phyloP scores from a whole-genome alignment of 2,113 vertebrate genomes.

The Panurus biarmicus region DNA sequence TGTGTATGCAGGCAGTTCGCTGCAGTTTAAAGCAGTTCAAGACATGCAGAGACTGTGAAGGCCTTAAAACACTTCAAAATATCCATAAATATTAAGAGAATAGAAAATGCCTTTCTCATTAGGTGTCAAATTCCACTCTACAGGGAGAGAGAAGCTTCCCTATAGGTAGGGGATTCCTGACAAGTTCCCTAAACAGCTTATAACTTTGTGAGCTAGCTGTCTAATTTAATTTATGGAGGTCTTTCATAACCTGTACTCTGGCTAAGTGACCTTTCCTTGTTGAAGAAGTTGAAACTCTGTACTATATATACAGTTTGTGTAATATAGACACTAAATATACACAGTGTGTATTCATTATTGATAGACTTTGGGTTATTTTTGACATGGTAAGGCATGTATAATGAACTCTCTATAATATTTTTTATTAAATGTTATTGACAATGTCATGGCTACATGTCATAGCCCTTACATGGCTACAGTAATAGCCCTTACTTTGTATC shows the following conservation, averaged over 20 bases:
- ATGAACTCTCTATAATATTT: not conserved
- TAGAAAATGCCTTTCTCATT: not conserved
- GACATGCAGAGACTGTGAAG: not conserved
- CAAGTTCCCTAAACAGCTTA: not conserved
- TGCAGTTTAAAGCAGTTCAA: not conserved
- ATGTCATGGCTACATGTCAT: not conserved
- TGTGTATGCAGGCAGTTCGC: not conserved
- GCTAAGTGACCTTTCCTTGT: not conserved
- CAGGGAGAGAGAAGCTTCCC: not conserved
- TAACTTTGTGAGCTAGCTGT: not conserved
- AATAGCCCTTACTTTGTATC: not conserved
- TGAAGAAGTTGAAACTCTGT: not conserved
- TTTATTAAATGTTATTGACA: not conserved
- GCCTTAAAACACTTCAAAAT: not conserved
- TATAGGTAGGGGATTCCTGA: not conserved
- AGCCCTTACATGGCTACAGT: too few relatives aligned
- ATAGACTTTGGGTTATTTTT: not conserved
- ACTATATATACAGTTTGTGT: not conserved
- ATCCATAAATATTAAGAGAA: not conserved
- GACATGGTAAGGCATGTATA: not conserved
- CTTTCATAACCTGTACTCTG: not conserved
- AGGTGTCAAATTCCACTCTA: not conserved
- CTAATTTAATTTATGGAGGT: not conserved
- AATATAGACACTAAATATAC: not conserved
- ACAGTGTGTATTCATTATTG: not conserved